Percentiles rank a stretch among this genome's conserved stretches.
These are phyloP conservation scores for Myocastor coypus DNA, from an alignment of 2,113 vertebrate genomes.

Conservation along the genomic window DNA sequence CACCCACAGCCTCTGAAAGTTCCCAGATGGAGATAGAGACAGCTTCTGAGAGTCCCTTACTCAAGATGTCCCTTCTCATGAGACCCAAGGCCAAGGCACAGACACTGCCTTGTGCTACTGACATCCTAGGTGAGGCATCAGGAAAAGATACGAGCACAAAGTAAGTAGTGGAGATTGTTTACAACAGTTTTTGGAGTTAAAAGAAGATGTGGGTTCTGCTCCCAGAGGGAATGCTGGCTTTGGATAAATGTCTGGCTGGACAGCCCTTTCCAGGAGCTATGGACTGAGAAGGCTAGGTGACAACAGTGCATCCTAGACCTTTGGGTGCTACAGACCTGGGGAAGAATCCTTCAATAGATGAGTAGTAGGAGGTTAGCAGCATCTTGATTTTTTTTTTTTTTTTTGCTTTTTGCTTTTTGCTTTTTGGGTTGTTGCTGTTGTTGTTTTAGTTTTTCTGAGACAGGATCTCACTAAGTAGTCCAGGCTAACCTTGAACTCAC, in stretches of 20 bases:
- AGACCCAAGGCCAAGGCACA: background rate
- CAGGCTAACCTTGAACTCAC: background rate
- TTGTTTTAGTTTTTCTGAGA: background rate
- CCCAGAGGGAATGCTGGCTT: background rate
- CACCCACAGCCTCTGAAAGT: background rate
- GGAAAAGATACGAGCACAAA: background rate
- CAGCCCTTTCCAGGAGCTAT: background rate
- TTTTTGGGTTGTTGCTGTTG: background rate
- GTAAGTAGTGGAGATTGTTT: background rate
- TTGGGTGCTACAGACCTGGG: rapidly evolving
- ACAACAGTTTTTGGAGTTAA: conserved; percentile 1
- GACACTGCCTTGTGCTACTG: background rate
- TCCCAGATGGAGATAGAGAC: background rate
- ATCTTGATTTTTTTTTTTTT: no score
- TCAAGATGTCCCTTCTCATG: background rate
- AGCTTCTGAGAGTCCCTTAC: background rate
- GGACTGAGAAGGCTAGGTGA: background rate
- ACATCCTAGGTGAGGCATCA: background rate
- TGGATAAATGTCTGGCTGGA: background rate
- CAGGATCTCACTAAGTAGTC: background rate
- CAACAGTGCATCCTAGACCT: background rate
- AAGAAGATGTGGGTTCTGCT: background rate
- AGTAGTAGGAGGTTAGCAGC: background rate
- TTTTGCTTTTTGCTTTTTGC: background rate
- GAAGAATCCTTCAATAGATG: background rate